These are phyloP conservation scores for Drosophila lini DNA, from an alignment of 1,140 invertebrate species.

Conservation along the genomic window DNA sequence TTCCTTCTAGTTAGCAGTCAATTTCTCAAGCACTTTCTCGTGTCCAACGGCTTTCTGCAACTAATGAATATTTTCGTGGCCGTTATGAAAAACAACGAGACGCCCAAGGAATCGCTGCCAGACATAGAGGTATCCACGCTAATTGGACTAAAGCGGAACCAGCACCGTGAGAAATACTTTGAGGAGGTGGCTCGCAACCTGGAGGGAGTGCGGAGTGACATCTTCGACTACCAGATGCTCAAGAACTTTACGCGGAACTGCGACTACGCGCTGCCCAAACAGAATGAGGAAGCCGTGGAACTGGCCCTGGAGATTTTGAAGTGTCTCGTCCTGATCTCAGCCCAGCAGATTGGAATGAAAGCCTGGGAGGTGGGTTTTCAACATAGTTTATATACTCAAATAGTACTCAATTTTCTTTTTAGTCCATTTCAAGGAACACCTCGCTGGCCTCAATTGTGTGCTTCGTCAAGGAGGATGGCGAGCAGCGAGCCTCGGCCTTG, in stretches of 20 bases:
- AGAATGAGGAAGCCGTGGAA: constrained; percentile 62
- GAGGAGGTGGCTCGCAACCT: constrained; percentile 80
- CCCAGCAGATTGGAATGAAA: constrained; percentile 61
- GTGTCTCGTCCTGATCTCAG: constrained; percentile 71
- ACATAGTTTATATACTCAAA: neutral
- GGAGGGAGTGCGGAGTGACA: constrained; percentile 79
- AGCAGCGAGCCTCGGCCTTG: constrained; percentile 64
- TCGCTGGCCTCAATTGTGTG: constrained; percentile 73
- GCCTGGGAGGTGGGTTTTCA: constrained; percentile 63
- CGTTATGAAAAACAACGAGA: constrained; percentile 74
- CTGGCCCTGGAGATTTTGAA: constrained; percentile 76
- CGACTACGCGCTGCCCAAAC: constrained; percentile 70
- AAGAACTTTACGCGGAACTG: constrained; percentile 68
- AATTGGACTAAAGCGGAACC: constrained; percentile 72
- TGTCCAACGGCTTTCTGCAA: constrained; percentile 71
- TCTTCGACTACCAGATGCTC: constrained; percentile 77
- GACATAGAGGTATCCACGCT: constrained; percentile 60
- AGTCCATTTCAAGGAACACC: constrained; percentile 52
- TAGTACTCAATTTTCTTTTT: neutral
- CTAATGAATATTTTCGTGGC: constrained; percentile 68
- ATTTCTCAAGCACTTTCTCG: constrained; percentile 71
- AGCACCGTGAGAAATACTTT: constrained; percentile 83
- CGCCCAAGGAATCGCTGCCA: constrained; percentile 43
- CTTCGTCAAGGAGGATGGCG: constrained; percentile 71
- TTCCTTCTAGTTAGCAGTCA: constrained; percentile 68